Evolutionary conservation across 2,113 vertebrate genomes (phyloP), one percentile per base, ranked within the genome.

Genomic region (Alligator sinensis): DNA sequence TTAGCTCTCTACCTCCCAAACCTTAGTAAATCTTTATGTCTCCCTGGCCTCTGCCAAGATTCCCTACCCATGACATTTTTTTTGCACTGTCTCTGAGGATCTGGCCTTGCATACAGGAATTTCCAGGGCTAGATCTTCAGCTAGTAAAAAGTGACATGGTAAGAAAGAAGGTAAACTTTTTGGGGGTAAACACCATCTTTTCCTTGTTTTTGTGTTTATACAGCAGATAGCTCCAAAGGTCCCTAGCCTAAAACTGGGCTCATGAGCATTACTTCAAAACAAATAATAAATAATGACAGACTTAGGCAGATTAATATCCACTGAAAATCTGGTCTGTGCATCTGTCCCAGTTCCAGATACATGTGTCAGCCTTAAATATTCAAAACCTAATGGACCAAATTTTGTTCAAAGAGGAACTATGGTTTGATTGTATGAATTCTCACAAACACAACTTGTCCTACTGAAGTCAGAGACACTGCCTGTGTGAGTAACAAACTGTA

Each of bases 351-450:
- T 86, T 94, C 84, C 79, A 90, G 58, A 55, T 82, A 85, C 4
- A 9, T 18, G 72, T 12, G 5, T 85, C 60, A 58, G 87, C 77
- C 90, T 94, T 21, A 94, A 95, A 77, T 87, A 89, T 28, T 94
- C 79, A 77, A 93, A 72, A 86, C 24, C 84, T 47, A 87, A 19
- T 70, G 93, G 93, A 59, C 74, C 70, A 90, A 62, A 89, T 77
- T 77, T 93, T 79, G 90, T 85, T 17, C 47, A 88, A 64, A 93
- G 77, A 80, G 70, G 55, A 88, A 91, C 15, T 91, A 88, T n/a
- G 88, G 74, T 34, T 75, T 63, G 24, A 1, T 86, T 87, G 91
- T 91, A 86, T 87, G 90, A 94, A 91, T 95, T 94, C 76, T 86
- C 88, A 91, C 82, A 89, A 87, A 75, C 62, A 61, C 59, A 59